These are phyloP conservation scores for Eupsittula cactorum DNA, from an alignment of 2,113 vertebrate genomes.

Conservation along the genomic window DNA sequence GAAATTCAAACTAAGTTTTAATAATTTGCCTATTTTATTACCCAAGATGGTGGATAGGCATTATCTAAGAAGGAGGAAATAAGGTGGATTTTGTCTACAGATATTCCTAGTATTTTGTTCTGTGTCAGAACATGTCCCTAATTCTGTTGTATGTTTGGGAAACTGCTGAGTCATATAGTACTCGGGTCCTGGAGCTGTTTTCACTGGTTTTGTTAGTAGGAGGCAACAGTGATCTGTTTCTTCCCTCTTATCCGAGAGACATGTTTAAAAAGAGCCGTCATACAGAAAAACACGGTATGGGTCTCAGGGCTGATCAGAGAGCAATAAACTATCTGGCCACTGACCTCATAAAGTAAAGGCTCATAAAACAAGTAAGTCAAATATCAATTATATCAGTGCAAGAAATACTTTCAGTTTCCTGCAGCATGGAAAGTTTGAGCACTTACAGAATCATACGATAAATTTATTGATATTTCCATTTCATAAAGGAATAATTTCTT, in stretches of 20 bases:
- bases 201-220: background rate
- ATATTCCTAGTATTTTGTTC: background rate
- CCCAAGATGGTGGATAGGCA: background rate
- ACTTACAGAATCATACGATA: background rate
- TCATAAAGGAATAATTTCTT: background rate
- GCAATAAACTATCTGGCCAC: background rate
- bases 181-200: background rate
- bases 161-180: background rate
- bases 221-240: background rate
- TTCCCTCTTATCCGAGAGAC: background rate
- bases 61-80: background rate
- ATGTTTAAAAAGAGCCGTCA: background rate
- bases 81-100: background rate
- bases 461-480: background rate
- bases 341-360: background rate
- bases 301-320: background rate
- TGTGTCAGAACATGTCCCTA: background rate
- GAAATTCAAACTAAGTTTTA: background rate
- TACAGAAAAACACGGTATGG: background rate
- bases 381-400: background rate
- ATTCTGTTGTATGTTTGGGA: background rate
- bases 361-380: background rate
- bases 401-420: background rate
- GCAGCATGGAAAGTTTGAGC: background rate
- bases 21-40: background rate